These are phyloP conservation scores for Zelostemma sp. DNA, from an alignment of 1,140 invertebrate genomes.

Conservation along the genomic window DNA sequence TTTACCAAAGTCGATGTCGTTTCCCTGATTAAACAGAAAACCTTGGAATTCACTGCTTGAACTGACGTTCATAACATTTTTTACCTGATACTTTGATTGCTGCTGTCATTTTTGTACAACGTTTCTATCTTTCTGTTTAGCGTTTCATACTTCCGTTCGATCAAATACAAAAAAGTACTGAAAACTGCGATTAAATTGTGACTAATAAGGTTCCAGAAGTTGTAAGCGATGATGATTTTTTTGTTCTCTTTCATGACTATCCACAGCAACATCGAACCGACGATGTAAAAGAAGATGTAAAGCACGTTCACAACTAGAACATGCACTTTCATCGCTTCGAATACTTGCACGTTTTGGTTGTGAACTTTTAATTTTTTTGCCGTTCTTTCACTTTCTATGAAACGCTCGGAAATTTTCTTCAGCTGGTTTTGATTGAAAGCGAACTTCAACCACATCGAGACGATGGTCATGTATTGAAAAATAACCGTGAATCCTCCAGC, in stretches of 20 bases:
- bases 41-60: too few species aligned
- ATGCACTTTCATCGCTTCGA: neutral
- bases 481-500: slow-evolving; percentile 24
- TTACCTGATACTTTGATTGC: neutral
- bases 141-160: neutral
- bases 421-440: slow-evolving; percentile 23
- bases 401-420: slow-evolving; percentile 4
- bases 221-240: neutral
- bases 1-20: neutral
- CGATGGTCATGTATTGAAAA: slow-evolving; percentile 23
- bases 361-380: neutral
- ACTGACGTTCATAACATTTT: neutral
- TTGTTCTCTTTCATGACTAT: neutral
- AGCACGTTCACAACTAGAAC: neutral
- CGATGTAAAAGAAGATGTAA: neutral
- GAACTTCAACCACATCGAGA: slow-evolving; percentile 25
- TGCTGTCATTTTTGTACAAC: neutral
- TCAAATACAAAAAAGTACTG: neutral
- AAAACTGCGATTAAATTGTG: neutral
- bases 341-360: neutral
- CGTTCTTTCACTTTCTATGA: neutral
- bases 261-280: neutral
- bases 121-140: neutral
- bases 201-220: neutral
- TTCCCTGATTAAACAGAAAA: neutral